Conservation (phyloP, 2,888 invertebrate species). For the Cephus sareptanus region DNA sequence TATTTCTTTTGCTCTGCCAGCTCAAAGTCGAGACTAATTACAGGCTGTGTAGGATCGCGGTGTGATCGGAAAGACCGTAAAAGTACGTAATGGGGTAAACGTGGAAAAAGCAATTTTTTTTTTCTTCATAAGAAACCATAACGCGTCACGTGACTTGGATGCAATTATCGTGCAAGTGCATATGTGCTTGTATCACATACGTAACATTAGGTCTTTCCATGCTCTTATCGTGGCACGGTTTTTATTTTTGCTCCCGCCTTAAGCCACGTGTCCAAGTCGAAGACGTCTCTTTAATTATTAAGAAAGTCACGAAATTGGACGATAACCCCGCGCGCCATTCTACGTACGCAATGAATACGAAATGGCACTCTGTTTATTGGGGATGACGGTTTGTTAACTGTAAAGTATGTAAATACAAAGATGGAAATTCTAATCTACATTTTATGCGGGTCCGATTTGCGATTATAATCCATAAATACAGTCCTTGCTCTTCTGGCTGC, state of each 20-base stretch:
- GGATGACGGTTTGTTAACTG: neutral
- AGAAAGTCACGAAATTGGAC: neutral
- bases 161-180: neutral
- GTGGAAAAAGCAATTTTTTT: too few relatives aligned
- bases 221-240: neutral
- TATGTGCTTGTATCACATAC: neutral
- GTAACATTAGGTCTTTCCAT: too few relatives aligned
- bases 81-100: too few relatives aligned
- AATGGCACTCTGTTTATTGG: neutral
- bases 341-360: neutral
- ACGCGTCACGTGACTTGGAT: neutral
- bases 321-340: neutral
- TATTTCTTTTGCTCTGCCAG: too few relatives aligned
- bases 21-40: too few relatives aligned
- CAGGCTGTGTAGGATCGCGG: too few relatives aligned
- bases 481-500: neutral
- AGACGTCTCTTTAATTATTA: neutral
- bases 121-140: too few relatives aligned
- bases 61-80: too few relatives aligned
- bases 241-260: neutral
- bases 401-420: neutral
- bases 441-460: slow-evolving; percentile 42
- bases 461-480: slow-evolving; percentile 38
- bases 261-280: neutral
- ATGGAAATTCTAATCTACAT: slow-evolving; percentile 39